Percentiles rank a stretch among this genome's conserved stretches.
Evolutionary conservation across 1,140 invertebrate genomes (phyloP).

Genomic region (Grapholita molesta): DNA sequence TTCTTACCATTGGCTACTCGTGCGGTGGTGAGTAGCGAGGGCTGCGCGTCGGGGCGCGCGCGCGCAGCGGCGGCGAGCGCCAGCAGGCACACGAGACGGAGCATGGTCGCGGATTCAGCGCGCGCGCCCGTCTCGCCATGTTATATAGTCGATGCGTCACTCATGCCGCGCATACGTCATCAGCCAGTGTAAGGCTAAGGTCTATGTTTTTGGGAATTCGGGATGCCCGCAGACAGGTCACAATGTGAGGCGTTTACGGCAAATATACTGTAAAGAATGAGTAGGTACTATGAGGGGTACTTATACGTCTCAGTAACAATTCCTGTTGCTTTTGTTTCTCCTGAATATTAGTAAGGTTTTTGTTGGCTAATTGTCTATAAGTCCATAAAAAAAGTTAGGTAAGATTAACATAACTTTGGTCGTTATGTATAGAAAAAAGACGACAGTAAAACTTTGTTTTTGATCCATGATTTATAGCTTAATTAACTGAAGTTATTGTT

Average conservation of each 20-base stretch:
- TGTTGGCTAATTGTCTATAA: no score
- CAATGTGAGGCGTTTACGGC: neutral
- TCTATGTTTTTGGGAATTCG: neutral
- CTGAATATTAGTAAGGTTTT: no score
- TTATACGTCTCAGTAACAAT: no score
- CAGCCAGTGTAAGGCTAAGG: neutral
- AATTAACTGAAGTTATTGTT: no score
- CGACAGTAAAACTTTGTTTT: no score
- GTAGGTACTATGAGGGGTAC: no score
- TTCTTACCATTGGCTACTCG: constrained; percentile 17
- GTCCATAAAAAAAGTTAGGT: no score
- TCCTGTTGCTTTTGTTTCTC: no score
- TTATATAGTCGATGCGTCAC: constrained; percentile 29
- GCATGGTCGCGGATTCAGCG: constrained; percentile 31
- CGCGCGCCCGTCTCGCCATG: constrained; percentile 16
- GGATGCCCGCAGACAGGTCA: neutral
- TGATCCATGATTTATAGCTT: no score
- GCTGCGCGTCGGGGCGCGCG: constrained; percentile 26
- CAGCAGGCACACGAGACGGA: constrained; percentile 23
- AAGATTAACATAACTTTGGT: no score
- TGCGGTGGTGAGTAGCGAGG: neutral
- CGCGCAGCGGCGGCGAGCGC: constrained; percentile 28
- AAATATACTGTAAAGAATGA: no score
- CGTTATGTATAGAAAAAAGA: no score
- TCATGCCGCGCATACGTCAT: neutral